These are phyloP conservation scores for Empidonax traillii DNA, from an alignment of 2,113 vertebrate genomes.

Conservation along the genomic window DNA sequence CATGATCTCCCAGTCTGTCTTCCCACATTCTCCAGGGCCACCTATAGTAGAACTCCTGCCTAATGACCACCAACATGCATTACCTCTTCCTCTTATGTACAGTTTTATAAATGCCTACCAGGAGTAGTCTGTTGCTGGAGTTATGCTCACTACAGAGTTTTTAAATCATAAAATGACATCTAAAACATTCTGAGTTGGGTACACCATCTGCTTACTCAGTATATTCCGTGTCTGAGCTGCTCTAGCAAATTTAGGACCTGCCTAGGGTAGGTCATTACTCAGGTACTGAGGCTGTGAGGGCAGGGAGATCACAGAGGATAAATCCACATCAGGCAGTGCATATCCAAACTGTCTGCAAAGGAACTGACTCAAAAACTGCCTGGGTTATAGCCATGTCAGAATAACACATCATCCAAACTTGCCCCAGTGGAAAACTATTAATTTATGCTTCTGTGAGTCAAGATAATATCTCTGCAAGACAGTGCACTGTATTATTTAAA, in stretches of 20 bases:
- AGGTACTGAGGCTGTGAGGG: neutral
- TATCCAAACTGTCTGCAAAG: neutral
- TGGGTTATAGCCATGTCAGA: neutral
- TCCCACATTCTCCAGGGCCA: neutral
- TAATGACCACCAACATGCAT: neutral
- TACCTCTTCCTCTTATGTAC: neutral
- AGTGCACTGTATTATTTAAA: neutral
- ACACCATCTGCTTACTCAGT: slow-evolving; percentile 1
- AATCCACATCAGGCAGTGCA: neutral
- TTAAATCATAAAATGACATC: slow-evolving; percentile 29
- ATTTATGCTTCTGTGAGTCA: neutral
- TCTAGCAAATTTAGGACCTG: neutral
- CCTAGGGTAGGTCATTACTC: slow-evolving; percentile 5
- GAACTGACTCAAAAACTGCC: neutral
- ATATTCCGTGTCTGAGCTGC: neutral
- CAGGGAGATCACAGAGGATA: slow-evolving; percentile 5
- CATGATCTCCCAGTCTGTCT: neutral
- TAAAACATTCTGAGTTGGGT: neutral
- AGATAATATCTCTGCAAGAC: neutral
- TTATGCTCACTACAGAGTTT: neutral
- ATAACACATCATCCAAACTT: neutral
- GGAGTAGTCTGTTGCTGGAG: neutral
- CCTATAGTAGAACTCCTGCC: neutral
- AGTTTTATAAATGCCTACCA: neutral
- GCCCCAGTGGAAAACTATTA: neutral